Base-by-base conservation (phyloP, 1,140 invertebrate species). In the Teleopsis dalmanni region DNA sequence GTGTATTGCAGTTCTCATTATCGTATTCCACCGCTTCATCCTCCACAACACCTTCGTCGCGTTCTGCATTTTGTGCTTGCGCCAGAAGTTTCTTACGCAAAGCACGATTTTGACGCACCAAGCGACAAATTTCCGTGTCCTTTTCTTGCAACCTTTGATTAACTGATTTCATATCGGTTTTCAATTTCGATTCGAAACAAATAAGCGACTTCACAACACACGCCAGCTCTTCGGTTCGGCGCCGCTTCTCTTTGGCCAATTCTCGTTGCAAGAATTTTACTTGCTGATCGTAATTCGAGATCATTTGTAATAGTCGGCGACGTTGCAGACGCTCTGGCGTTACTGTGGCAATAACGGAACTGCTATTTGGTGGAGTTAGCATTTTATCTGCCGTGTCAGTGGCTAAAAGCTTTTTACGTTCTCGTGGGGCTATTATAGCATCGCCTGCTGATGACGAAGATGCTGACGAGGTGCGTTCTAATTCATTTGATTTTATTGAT, bases 91-190 rank as follows among this genome's bases (percentile, higher is more conserved):
- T 59, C 21, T 62, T 63, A 37, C 62, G 57, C n/a, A 70, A 45
- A 3, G 58, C 53, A 41, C 55, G 55, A 49, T 67, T 65, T 23
- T 60, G 57, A 4, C 58, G 53, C 27, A 61, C 29, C 21, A 69
- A 54, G 4, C 65, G 58, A 40, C 75, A 74, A 16, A 85, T 84
- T 23, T 83, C 74, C 19, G 72, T 74, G 60, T 84, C 82, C 54
- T 81, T 81, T 49, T 83, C 80, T 31, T 73, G 72, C 3, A 85
- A 65, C 45, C 81, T 72, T 49, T 78, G 76, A 29, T 77, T 77
- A 23, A 84, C 83, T 16, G 73, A 74, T 57, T 81, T 82, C 62
- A 85, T 83, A 59, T 85, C 83, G 46, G 77, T 77, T 46, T 78
- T 76, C 3, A 85, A 58, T 25, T 81, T 73, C 0, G 81, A 76